Percentiles rank a stretch among this genome's conserved stretches.
Evolutionary conservation across 1,140 invertebrate genomes (phyloP).

Genomic region (Trichomalopsis sarcophagae): DNA sequence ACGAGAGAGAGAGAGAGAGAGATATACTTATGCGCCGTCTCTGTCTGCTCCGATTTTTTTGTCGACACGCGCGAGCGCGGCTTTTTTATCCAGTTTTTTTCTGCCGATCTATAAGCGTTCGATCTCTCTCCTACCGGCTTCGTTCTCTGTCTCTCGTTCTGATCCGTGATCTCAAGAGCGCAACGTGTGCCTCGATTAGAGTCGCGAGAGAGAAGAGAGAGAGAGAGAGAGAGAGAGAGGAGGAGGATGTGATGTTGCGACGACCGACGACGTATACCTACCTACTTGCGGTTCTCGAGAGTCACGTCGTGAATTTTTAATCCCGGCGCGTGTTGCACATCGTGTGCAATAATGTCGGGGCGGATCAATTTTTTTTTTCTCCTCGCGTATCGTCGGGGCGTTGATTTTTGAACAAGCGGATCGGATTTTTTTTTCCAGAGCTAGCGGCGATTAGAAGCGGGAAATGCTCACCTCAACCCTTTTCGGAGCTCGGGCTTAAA

Average conservation of each 20-base stretch:
- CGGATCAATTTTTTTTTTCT: background rate
- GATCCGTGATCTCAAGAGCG: background rate
- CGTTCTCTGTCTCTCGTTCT: no score
- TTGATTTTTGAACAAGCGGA: background rate
- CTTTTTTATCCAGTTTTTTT: no score
- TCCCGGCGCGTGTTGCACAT: background rate
- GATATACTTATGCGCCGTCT: background rate
- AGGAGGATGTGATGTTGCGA: background rate
- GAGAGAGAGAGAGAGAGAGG: background rate
- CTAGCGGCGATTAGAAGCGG: background rate
- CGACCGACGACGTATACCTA: background rate
- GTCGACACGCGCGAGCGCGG: background rate
- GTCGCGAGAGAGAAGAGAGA: background rate
- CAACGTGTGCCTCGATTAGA: background rate
- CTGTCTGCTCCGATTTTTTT: background rate
- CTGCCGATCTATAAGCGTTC: background rate
- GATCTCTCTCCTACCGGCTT: background rate
- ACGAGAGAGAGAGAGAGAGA: background rate
- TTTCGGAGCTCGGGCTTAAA: conserved; percentile 18
- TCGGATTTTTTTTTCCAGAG: background rate
- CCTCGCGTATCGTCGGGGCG: background rate
- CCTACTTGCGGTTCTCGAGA: background rate
- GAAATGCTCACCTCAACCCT: background rate
- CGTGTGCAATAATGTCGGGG: background rate
- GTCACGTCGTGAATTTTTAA: conserved; percentile 25